Percentiles rank a stretch among this genome's conserved stretches.
phyloP scores from a whole-genome alignment of 1,140 invertebrate genomes.

The Drosophila ironensis region DNA sequence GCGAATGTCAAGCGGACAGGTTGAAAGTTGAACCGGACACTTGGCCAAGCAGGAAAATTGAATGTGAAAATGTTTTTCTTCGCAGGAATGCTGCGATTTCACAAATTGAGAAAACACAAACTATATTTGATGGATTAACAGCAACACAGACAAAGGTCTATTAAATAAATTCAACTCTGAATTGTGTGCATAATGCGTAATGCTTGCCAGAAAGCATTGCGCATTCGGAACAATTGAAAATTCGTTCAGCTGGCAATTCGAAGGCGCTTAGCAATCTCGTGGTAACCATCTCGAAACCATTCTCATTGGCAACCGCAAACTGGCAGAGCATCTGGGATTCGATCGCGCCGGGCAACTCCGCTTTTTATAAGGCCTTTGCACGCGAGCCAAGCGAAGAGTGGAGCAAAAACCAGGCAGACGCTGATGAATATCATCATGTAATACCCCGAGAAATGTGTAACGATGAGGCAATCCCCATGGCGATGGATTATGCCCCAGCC shows the following conservation, averaged over 20 bases:
- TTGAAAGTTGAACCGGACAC: slow-evolving; percentile 34
- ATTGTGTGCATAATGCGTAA: no score
- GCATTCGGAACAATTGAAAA: slow-evolving; percentile 18
- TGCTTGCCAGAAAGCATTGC: no score
- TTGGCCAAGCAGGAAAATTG: slow-evolving; percentile 8
- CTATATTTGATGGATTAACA: background rate
- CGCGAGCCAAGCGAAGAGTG: slow-evolving; percentile 19
- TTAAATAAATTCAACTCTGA: background rate
- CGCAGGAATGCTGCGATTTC: background rate
- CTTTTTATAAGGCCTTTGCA: slow-evolving; percentile 42
- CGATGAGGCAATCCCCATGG: slow-evolving; percentile 58
- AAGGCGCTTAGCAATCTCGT: slow-evolving; percentile 23
- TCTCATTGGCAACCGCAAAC: slow-evolving; percentile 21
- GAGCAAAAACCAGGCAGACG: slow-evolving; percentile 14
- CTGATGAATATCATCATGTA: slow-evolving; percentile 71
- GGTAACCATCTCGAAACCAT: slow-evolving; percentile 22
- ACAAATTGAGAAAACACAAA: background rate
- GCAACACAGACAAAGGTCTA: background rate
- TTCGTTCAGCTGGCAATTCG: slow-evolving; percentile 27
- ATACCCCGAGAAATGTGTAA: slow-evolving; percentile 71
- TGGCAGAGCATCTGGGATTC: slow-evolving; percentile 43
- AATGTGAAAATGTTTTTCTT: background rate
- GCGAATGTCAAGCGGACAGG: slow-evolving; percentile 10
- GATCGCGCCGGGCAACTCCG: slow-evolving; percentile 15
- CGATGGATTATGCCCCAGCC: slow-evolving; percentile 11